Evolutionary conservation across 2,888 invertebrate species (phyloP).

Genomic region (Lasioglossum leucozonium): DNA sequence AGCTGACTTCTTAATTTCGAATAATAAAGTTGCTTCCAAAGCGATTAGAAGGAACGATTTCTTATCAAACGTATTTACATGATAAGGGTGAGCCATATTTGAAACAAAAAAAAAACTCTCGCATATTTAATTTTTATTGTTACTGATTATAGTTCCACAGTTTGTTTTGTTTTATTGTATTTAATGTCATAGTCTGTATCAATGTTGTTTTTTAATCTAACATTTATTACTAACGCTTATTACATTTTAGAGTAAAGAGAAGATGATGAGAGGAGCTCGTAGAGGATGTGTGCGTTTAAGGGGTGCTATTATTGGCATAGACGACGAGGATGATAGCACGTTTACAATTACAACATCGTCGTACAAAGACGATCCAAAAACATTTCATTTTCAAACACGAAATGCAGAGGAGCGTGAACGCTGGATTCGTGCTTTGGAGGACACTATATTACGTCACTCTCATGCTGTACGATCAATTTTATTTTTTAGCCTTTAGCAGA

Average conservation of each 20-base stretch:
- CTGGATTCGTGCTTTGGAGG: constrained; percentile 98
- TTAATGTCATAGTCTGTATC: not conserved
- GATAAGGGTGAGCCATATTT: not conserved
- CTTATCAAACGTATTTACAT: not conserved
- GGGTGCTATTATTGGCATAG: constrained; percentile 99
- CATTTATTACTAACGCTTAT: not conserved
- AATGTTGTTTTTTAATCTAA: not conserved
- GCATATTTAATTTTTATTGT: not conserved
- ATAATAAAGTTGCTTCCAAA: not conserved
- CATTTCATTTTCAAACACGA: constrained; percentile 99
- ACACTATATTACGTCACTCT: constrained; percentile 95
- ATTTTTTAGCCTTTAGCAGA: not conserved
- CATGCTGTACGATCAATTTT: constrained; percentile 85
- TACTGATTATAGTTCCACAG: not conserved
- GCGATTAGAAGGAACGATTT: not conserved
- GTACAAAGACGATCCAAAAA: constrained; percentile 95
- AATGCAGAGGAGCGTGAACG: constrained; percentile 97
- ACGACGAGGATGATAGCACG: constrained; percentile 99
- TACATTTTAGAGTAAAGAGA: constrained; percentile 95
- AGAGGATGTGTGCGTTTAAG: constrained; percentile 98
- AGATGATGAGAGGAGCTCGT: constrained; percentile 98
- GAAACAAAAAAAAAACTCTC: not conserved
- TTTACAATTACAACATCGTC: constrained; percentile 94
- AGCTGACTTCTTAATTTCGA: constrained; percentile 38
- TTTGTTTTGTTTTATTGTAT: not conserved